Base-by-base conservation (phyloP, 2,888 invertebrate species). In the Melieria picta region DNA sequence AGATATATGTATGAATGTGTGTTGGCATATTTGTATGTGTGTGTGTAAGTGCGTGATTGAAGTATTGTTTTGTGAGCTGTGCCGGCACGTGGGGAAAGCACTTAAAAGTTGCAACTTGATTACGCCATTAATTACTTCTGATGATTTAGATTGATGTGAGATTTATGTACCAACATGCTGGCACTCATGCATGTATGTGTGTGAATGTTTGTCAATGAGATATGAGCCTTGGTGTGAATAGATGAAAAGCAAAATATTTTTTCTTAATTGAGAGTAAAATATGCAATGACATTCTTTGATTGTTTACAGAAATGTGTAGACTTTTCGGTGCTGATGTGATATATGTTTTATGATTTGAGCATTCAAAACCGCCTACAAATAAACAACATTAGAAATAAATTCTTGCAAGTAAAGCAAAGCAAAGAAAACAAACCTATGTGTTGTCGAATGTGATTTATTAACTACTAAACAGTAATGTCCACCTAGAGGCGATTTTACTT, bases 101-200 rank as follows among this genome's bases (percentile, higher is more conserved):
- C 62, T 62, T 62, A 62, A 62, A 66, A 66, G 61, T 75, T 77
- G 77, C 79, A 79, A 81, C 77, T 80, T 80, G 79, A 81, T 81
- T 81, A 81, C 80, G 78, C 78, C 79, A 81, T 81, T 81, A 81
- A 81, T 80, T 81, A 80, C 78, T 62, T 56, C 66, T 72, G 78
- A 76, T 78, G 77, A 78, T 76, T 78, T 77, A 80, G 81, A 81
- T 81, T 81, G 80, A 81, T 81, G 77, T 70, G 76, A 58, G 7
- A 52, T 6, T 5, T 5, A 52, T 52, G 13, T 52, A 52, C 7
- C 11, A 7, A 52, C 52, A 52, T 9, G 13, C 52, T n/a, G 11
- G 13, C 9, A 52, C 13, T n/a, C 52, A 52, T 52, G 52, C 52
- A 52, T 52, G 52, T 52, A 13, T n/a, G 13, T 7, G 13, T 52